Base-by-base conservation (phyloP, 2,113 vertebrate species). In the Lutjanus erythropterus region DNA sequence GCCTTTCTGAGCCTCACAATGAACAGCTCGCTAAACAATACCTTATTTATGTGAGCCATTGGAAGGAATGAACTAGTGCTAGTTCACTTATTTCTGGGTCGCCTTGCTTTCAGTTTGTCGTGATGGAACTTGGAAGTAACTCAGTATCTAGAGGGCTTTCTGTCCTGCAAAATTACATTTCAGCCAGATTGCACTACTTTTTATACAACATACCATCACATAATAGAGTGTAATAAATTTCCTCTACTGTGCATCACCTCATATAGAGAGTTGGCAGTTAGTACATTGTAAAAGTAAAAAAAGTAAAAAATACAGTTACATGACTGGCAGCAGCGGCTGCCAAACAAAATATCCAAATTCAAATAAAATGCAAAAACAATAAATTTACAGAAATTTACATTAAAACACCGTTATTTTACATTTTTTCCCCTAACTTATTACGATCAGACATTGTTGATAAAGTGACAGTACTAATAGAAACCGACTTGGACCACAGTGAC, bases 41-140 rank as follows among this genome's bases (percentile, higher is more conserved):
- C 88, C 86, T 93, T 90, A 92, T 94, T 94, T 94, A 92, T 92
- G 90, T 78, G 90, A 72, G 80, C 81, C 88, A 90, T 88, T 89
- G 77, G 71, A 75, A 44, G 84, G 88, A 94, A 94, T 95, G 90
- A 94, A 94, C 92, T 94, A 31, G 82, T 69, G 61, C 47, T 58
- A 89, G 82, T 88, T 85, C 83, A 90, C 86, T 90, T 86, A 81
- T 81, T 88, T 81, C 56, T 79, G 41, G 58, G 46, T 78, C 35
- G 27, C 35, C 60, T 81, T 53, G 29, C 64, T 89, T 76, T n/a
- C n/a, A n/a, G n/a, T n/a, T n/a, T 86, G 68, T 68, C 31, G 33
- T 65, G 71, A 71, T 47, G 67, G 75, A 77, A 64, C 80, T 53
- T 75, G 70, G 62, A 75, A 88, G 68, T 64, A 69, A 68, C 69